Evolutionary conservation across 2,797 vertebrate species (phyloP).

Genomic region (Spizella passerina): DNA sequence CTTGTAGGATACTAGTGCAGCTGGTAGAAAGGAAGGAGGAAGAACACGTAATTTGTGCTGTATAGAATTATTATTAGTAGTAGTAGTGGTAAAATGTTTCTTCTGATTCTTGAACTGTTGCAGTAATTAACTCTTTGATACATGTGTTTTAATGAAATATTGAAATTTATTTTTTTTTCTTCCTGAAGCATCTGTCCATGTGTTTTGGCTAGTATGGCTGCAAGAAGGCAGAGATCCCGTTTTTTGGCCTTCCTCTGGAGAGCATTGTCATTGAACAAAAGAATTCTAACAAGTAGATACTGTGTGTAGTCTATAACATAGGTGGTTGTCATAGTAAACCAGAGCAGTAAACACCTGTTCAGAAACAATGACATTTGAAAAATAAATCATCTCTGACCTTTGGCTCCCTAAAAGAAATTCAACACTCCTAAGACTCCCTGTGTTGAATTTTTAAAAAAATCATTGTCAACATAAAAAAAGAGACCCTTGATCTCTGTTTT

Average conservation of each 20-base stretch:
- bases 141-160: neutral
- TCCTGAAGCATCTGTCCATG: neutral
- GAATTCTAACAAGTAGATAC: neutral
- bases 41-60: neutral
- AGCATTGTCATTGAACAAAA: conserved; percentile 13
- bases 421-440: neutral
- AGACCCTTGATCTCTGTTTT: neutral
- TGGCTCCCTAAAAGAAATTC: neutral
- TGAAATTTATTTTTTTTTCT: neutral
- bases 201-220: neutral
- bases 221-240: neutral
- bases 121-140: neutral
- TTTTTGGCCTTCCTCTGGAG: neutral
- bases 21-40: neutral
- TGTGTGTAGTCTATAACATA: neutral
- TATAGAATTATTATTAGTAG: neutral
- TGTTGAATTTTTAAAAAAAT: neutral
- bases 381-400: neutral
- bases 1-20: neutral
- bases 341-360: conserved; percentile 9
- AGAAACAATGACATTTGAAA: neutral
- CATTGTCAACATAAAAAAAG: neutral
- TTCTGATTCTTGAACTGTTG: neutral
- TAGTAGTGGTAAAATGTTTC: neutral
- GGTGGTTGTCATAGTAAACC: conserved; percentile 36